Percentiles rank a stretch among this genome's conserved stretches.
These are phyloP conservation scores for Myrmecophaga tridactyla DNA, from an alignment of 2,113 vertebrate genomes.

Conservation along the genomic window DNA sequence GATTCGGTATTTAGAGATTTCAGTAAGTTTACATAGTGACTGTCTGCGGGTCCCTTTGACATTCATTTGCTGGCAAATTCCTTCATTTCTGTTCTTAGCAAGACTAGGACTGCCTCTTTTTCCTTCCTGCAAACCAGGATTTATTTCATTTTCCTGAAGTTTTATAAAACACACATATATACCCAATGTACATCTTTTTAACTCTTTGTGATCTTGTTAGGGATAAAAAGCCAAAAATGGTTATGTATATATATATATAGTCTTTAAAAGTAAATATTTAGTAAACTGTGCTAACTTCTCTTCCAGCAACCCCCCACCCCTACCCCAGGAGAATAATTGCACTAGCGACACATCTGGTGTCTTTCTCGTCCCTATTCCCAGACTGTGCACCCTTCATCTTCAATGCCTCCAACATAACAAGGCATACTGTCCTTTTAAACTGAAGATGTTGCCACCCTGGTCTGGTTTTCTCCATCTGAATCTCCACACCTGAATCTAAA, in stretches of 20 bases:
- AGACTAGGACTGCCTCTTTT: background rate
- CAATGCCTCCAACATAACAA: background rate
- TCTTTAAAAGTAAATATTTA: no score
- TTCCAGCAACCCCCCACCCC: background rate
- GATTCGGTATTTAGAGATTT: background rate
- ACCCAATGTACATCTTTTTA: background rate
- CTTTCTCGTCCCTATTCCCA: background rate
- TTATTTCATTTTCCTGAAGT: constrained; percentile 33
- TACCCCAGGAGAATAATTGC: background rate
- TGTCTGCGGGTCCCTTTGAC: background rate
- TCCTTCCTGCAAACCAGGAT: background rate
- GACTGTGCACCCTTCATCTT: background rate
- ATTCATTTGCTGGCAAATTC: background rate
- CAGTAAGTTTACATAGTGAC: background rate
- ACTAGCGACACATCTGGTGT: no score
- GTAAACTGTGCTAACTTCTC: background rate
- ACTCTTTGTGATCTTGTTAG: background rate
- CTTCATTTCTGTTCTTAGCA: background rate
- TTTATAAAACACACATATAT: background rate
- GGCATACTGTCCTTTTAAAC: background rate
- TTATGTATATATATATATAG: background rate
- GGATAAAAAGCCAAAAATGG: background rate
- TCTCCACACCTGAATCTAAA: background rate
- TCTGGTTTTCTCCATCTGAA: background rate
- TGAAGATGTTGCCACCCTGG: background rate